Base-by-base conservation (phyloP, 1,140 invertebrate genomes). In the Hypothenemus hampei region DNA sequence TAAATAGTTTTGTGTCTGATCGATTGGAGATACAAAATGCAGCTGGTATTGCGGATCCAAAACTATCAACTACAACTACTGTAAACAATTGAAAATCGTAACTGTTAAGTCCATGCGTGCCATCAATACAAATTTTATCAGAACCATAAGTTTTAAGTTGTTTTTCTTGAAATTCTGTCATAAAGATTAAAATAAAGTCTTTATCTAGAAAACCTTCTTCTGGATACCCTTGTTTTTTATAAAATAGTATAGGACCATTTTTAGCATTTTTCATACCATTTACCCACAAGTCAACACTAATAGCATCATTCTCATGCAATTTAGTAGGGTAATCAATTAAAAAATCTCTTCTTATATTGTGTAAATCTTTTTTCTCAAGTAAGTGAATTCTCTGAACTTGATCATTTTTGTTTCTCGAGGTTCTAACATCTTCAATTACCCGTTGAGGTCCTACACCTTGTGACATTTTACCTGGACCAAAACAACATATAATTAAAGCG, bases 121-220 rank as follows among this genome's bases (percentile, higher is more conserved):
- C 53, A 48, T 56, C 53, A 46, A 56, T 48, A 40, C 53, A 56
- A 13, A 56, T 41, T 41, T 41, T 41, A 15, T 41, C 15, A 20
- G n/a, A 10, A n/a, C 49, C 49, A 41, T 29, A 52, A 3, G 22
- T 21, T 1, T n/a, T 24, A 15, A 52, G 20, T 29, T 21, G 31
- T 11, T 52, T 41, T 26, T 40, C 13, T 29, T 41, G 37, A 41
- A 41, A 39, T n/a, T 52, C 26, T 11, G 37, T 52, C 36, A 52
- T 52, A 13, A 29, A 29, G 5, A 41, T 41, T 26, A 52, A 19
- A 19, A 26, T 31, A 31, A 52, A 52, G 36, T 52, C 49, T 24
- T 13, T 26, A 8, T 41, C 20, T 5, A 16, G 8, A 6, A 52
- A 31, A 4, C 3, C 21, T 8, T 26, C 13, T 5, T 52, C 23